These are phyloP conservation scores for Bombus affinis DNA, from an alignment of 1,140 invertebrate species.

Conservation along the genomic window DNA sequence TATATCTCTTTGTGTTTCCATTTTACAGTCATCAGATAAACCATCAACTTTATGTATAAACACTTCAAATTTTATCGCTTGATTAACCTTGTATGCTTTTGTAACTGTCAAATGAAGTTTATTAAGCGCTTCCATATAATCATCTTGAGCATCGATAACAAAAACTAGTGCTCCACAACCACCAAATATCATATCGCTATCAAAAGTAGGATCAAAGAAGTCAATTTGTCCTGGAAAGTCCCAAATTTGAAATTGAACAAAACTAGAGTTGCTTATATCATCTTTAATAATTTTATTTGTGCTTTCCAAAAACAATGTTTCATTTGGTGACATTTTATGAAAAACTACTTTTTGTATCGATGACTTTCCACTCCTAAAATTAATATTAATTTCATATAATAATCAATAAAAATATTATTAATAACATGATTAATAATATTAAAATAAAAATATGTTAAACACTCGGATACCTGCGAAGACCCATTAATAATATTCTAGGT, in stretches of 20 bases:
- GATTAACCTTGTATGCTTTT: constrained; percentile 98
- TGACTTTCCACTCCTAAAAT: constrained; percentile 97
- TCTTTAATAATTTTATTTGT: constrained; percentile 99
- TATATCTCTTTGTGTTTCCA: constrained; percentile 99
- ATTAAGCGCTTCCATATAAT: constrained; percentile 97
- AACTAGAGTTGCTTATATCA: constrained; percentile 98
- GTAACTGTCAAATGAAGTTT: constrained; percentile 96
- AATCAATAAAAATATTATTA: neutral
- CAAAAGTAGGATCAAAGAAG: constrained; percentile 97
- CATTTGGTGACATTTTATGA: constrained; percentile 99
- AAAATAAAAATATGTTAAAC: neutral
- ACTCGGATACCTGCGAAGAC: constrained; percentile 90
- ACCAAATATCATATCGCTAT: constrained; percentile 97
- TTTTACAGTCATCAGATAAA: constrained; percentile 99
- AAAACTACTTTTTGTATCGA: constrained; percentile 99
- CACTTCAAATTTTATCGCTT: constrained; percentile 98
- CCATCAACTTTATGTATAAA: constrained; percentile 99
- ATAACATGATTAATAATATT: neutral
- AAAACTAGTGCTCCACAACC: constrained; percentile 98
- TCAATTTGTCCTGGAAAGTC: constrained; percentile 99
- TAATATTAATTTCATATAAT: neutral
- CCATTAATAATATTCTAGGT: constrained; percentile 97
- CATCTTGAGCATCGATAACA: constrained; percentile 99
- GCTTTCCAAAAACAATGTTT: constrained; percentile 99
- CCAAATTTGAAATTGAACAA: constrained; percentile 99